Evolutionary conservation across 2,888 invertebrate species (phyloP), one percentile per base, ranked within the genome.

Genomic region (Nudaria mundana): DNA sequence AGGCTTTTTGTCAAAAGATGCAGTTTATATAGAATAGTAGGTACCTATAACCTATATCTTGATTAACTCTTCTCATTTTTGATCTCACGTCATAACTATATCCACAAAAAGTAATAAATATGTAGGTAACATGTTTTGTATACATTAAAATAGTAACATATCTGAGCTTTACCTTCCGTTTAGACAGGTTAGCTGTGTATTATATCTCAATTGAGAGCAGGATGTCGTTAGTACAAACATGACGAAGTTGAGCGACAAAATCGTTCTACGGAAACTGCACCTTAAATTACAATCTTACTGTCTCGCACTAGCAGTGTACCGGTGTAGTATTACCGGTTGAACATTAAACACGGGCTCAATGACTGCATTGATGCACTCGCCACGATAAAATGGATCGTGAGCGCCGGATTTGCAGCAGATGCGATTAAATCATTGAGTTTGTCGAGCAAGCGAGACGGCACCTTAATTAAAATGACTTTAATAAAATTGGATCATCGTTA

Each of bases 361-460:
- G 71, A 70, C 69, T 69, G 67, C 71, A 79, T 71, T 66, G 78
- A 81, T 81, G 73, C 71, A 60, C 73, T 62, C 52, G 58, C 60
- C 58, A 66, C 65, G 81, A 83, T 83, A 80, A 76, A 75, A 69
- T 49, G 66, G 71, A 75, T 77, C 82, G 80, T 81, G 81, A 77
- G 74, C 65, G 33, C 56, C 53, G 71, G 66, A 81, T 80, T 77
- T 65, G 63, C 63, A 61, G 53, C 51, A 48, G 40, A 51, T 52
- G 40, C 48, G 55, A 54, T 52, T 46, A 55, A 57, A 62, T 56
- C 54, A 50, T 39, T 35, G 44, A 60, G 58, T 66, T 63, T 61
- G 66, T 69, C 69, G 71, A 72, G 66, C 66, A 65, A 68, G 64
- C 57, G 66, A 64, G 64, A 76, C 65, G 51, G 66, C 38, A 48